Conservation (phyloP, 2,888 invertebrate genomes). For the Patella depressa region DNA sequence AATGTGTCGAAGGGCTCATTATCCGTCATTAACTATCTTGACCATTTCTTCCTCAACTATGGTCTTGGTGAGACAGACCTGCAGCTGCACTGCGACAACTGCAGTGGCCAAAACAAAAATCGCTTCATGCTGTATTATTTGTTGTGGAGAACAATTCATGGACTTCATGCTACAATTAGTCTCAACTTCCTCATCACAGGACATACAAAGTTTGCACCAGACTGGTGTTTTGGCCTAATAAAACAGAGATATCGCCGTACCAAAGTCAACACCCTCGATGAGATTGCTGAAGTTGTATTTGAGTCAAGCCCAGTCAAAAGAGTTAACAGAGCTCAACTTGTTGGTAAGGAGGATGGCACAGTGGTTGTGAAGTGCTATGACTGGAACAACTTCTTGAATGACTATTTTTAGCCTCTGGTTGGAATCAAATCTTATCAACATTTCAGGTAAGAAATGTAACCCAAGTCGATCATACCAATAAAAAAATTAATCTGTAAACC, state of each 20-base stretch:
- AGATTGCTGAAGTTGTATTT: too few relatives aligned
- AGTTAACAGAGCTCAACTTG: slow-evolving; percentile 32
- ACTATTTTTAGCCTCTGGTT: slow-evolving; percentile 18
- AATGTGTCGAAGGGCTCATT: slow-evolving; percentile 37
- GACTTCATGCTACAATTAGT: too few relatives aligned
- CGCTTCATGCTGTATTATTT: too few relatives aligned
- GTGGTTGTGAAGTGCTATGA: slow-evolving; percentile 23
- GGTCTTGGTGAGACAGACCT: slow-evolving; percentile 37
- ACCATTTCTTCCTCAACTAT: slow-evolving; percentile 38
- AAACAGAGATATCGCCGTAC: too few relatives aligned
- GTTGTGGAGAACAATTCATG: too few relatives aligned
- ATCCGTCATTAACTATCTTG: slow-evolving; percentile 33
- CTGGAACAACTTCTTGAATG: slow-evolving; percentile 24
- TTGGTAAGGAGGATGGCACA: slow-evolving; percentile 23
- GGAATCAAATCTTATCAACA: slow-evolving; percentile 32
- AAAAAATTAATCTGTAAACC: too few relatives aligned
- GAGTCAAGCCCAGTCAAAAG: too few relatives aligned
- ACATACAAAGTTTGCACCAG: too few relatives aligned
- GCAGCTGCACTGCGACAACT: slow-evolving; percentile 40
- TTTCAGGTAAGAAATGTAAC: slow-evolving; percentile 14
- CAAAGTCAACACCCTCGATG: too few relatives aligned
- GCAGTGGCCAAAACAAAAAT: slow-evolving; percentile 46
- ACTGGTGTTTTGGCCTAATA: too few relatives aligned
- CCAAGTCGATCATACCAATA: too few relatives aligned
- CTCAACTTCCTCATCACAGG: too few relatives aligned